phyloP scores from a whole-genome alignment of 1,140 invertebrate genomes.

The Caerostris darwini region DNA sequence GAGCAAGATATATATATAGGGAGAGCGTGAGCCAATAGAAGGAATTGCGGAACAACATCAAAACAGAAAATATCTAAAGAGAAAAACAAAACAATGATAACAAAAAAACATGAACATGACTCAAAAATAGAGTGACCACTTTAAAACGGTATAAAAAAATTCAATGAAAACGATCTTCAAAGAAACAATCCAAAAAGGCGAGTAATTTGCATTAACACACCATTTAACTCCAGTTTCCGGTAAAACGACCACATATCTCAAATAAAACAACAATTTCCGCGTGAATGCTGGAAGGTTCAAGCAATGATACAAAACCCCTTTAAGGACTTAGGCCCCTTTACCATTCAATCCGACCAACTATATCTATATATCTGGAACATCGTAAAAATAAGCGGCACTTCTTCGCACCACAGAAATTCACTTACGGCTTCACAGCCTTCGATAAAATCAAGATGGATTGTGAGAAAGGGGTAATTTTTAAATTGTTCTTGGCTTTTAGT shows the following conservation, averaged over 20 bases:
- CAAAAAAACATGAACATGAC: too few relatives aligned
- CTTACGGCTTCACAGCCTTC: conserved; percentile 54
- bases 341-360: not conserved
- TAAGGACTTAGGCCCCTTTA: not conserved
- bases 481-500: conserved; percentile 71
- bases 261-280: conserved; percentile 19
- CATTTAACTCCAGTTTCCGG: conserved; percentile 7
- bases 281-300: not conserved
- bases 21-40: too few relatives aligned
- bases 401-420: conserved; percentile 65
- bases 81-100: too few relatives aligned
- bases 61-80: too few relatives aligned
- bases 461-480: conserved; percentile 70
- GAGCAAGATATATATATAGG: too few relatives aligned
- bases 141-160: not conserved
- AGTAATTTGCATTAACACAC: conserved; percentile 21
- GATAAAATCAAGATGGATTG: conserved; percentile 72
- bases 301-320: not conserved
- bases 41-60: too few relatives aligned
- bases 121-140: too few relatives aligned
- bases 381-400: conserved; percentile 62
- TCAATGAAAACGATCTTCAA: not conserved
- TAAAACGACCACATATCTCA: conserved; percentile 3
- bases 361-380: conserved; percentile 56
- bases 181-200: not conserved